Evolutionary conservation across 2,888 invertebrate species (phyloP).

Genomic region (Chirona hameri): DNA sequence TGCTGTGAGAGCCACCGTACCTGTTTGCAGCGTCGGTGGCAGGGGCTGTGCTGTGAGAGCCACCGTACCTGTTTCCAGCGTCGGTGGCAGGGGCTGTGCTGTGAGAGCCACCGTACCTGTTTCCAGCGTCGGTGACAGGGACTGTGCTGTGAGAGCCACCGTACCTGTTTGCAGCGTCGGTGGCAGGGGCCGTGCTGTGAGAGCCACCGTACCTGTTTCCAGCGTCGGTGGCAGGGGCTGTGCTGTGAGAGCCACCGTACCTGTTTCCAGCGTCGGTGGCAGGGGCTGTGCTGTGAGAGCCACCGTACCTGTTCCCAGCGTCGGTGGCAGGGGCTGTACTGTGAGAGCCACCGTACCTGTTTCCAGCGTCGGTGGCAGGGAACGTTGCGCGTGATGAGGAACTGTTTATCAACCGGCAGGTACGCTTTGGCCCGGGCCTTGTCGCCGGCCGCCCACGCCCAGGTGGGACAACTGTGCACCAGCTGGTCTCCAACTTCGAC

Average conservation of each 20-base stretch:
- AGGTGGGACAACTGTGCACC: slow-evolving; percentile 98
- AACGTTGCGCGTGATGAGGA: slow-evolving; percentile 92
- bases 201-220: slow-evolving; percentile 66
- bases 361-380: slow-evolving; percentile 94
- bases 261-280: slow-evolving; percentile 90
- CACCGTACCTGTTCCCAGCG: slow-evolving; percentile 77
- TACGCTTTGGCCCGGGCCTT: slow-evolving; percentile 82
- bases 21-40: slow-evolving; percentile 90
- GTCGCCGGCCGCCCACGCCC: slow-evolving; percentile 97
- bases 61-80: slow-evolving; percentile 77
- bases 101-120: slow-evolving; percentile 55
- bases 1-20: slow-evolving; percentile 45
- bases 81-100: slow-evolving; percentile 77
- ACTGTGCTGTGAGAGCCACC: no score
- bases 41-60: slow-evolving; percentile 58
- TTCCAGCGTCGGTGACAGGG: slow-evolving; percentile 94
- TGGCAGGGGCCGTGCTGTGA: slow-evolving; percentile 80
- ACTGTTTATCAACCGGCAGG: slow-evolving; percentile 93
- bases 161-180: slow-evolving; percentile 84
- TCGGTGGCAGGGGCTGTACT: slow-evolving; percentile 24
- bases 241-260: slow-evolving; percentile 45
- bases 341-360: slow-evolving; percentile 55
- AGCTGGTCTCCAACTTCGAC: slow-evolving; percentile 97
- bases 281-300: slow-evolving; percentile 58
- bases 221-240: slow-evolving; percentile 90